These are phyloP conservation scores for Gymnothorax reevesii DNA, from an alignment of 2,797 vertebrate genomes.

Conservation along the genomic window DNA sequence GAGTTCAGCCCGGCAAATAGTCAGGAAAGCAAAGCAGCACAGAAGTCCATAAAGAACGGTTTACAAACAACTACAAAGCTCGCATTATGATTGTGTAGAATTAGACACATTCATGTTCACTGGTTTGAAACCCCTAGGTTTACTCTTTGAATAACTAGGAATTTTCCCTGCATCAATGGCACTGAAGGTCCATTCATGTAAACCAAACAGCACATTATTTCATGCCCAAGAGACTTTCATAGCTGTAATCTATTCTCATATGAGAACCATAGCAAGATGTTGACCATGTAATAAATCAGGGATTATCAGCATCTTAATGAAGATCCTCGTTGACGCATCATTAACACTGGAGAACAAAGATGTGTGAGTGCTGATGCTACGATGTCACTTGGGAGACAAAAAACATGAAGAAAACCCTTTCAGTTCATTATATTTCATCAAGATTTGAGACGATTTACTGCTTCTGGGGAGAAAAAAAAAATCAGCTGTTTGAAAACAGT, in stretches of 20 bases:
- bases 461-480: constrained; percentile 52
- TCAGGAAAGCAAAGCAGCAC: neutral
- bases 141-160: neutral
- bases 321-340: constrained; percentile 43
- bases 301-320: constrained; percentile 57
- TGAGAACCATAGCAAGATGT: constrained; percentile 47
- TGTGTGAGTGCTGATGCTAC: constrained; percentile 33
- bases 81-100: neutral
- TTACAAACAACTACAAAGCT: neutral
- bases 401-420: constrained; percentile 52
- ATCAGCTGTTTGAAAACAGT: constrained; percentile 50
- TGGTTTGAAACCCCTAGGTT: neutral
- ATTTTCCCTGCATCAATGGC: neutral
- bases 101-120: neutral
- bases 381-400: constrained; percentile 50
- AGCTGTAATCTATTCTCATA: constrained; percentile 60
- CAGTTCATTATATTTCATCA: constrained; percentile 59
- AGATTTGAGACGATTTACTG: constrained; percentile 60
- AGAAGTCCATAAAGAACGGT: neutral
- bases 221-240: constrained; percentile 48
- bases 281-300: constrained; percentile 58
- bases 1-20: neutral
- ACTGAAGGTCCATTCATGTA: neutral
- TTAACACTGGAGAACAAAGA: constrained; percentile 23
- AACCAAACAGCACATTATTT: neutral